A percentile compares a stretch with the other conserved stretches of the same genome.
Evolutionary conservation across 2,888 invertebrate species (phyloP).

Genomic region (Trachelus troglodyta): DNA sequence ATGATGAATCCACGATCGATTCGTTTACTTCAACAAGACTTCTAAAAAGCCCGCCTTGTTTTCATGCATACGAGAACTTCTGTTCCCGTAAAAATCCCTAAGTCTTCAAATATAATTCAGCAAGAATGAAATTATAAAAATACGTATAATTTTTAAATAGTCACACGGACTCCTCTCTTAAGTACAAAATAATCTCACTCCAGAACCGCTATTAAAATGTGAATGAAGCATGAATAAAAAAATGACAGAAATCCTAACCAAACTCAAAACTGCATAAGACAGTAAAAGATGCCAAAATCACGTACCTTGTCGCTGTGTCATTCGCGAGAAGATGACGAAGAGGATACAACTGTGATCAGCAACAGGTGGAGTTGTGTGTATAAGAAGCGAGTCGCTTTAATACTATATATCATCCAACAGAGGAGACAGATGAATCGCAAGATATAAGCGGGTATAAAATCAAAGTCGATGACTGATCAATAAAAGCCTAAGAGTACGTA

Average conservation of each 20-base stretch:
- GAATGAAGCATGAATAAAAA: not conserved
- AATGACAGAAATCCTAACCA: not conserved
- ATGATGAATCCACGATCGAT: not conserved
- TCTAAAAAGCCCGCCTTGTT: not conserved
- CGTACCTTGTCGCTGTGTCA: slow-evolving; percentile 46
- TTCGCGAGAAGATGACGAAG: slow-evolving; percentile 34
- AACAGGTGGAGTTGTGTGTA: slow-evolving; percentile 37
- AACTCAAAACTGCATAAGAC: not conserved
- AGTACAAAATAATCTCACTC: no score
- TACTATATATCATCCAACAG: slow-evolving; percentile 7
- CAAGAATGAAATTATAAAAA: not conserved
- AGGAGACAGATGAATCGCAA: not conserved
- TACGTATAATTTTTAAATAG: not conserved
- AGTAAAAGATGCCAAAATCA: slow-evolving; percentile 2
- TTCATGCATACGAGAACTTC: not conserved
- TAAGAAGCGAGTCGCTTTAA: slow-evolving; percentile 17
- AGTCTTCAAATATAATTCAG: not conserved
- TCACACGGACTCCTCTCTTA: no score
- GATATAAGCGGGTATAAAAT: slow-evolving; percentile 16
- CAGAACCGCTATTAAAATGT: not conserved
- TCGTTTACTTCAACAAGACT: no score
- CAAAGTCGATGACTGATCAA: slow-evolving; percentile 6
- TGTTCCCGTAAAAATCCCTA: not conserved
- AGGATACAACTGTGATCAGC: not conserved
- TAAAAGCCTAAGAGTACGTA: not conserved